phyloP scores from a whole-genome alignment of 1,140 invertebrate species.

The Bombus ignitus region DNA sequence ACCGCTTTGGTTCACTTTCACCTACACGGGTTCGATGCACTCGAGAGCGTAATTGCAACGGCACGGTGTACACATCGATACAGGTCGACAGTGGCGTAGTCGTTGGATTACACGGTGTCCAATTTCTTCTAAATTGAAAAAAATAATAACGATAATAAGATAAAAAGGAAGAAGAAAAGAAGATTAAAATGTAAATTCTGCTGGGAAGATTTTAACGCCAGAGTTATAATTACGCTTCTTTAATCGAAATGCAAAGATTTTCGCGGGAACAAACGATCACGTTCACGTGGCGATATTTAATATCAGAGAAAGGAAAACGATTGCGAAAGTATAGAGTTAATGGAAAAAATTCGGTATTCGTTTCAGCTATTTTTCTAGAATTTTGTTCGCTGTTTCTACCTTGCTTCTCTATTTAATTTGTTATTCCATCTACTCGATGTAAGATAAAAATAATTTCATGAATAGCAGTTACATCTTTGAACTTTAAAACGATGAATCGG shows the following conservation, averaged over 20 bases:
- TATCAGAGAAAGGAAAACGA: neutral
- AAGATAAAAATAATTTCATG: neutral
- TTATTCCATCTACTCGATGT: neutral
- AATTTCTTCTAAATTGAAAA: neutral
- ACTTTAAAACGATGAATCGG: too few relatives aligned
- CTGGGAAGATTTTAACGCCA: too few relatives aligned
- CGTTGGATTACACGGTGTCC: neutral
- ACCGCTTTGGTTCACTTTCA: conserved; percentile 71
- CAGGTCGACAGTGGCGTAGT: conserved; percentile 37
- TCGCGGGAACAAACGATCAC: too few relatives aligned
- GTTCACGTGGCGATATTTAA: neutral
- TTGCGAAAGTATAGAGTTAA: neutral
- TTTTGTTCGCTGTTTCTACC: neutral
- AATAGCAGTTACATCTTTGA: neutral
- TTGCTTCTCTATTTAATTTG: too few relatives aligned
- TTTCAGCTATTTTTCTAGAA: neutral
- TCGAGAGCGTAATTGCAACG: conserved; percentile 64
- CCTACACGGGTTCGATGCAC: conserved; percentile 72
- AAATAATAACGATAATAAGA: neutral
- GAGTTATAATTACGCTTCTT: too few relatives aligned
- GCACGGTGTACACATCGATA: conserved; percentile 51
- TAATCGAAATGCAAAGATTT: too few relatives aligned
- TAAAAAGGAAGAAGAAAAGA: neutral
- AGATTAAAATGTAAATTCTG: neutral
- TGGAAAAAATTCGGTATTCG: neutral